Evolutionary conservation across 2,113 vertebrate genomes (phyloP), one percentile per base, ranked within the genome.

Genomic region (Haemorhous mexicanus): DNA sequence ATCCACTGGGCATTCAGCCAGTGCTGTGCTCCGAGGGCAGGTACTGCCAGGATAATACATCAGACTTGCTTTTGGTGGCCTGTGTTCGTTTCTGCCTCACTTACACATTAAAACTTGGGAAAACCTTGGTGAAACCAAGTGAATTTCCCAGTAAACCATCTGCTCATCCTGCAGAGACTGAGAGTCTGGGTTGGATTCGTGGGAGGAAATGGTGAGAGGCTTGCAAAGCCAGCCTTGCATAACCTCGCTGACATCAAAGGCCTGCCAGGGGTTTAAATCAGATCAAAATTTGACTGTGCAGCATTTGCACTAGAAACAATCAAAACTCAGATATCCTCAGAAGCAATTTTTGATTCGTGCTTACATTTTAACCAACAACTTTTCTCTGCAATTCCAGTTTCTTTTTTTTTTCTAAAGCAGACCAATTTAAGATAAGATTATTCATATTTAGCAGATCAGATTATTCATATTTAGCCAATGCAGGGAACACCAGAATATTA

Each of bases 191-290:
- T 2, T 90, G 83, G 27, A 62, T 56, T 93, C 39, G 69, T 62
- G 92, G 73, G 92, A 91, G 93, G 89, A 87, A 95, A 80, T 5
- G 72, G 92, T 8, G 76, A 81, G 79, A 90, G 73, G 68, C 85
- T 92, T 58, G 83, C 92, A 94, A 52, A 96, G 83, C 49, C 84
- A 96, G 86, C 85, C 93, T 88, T 90, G 90, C 64, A 17, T 81
- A 95, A 96, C 80, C 88, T 81, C 41, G 7, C 74, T 28, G n/a
- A 95, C 93, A 95, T 91, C 88, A 90, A 97, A 95, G 95, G 49
- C 74, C 59, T 84, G 68, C 82, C 74, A 70, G 74, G 43, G 53
- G 2, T 84, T 90, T 64, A 82, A 52, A 88, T 86, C 91, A 93
- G 77, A 94, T 84, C 72, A 44, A 55, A 89, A 92, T 84, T 46